Evolutionary conservation across 2,888 invertebrate genomes (phyloP).

Genomic region (Xestia rhomboidea): DNA sequence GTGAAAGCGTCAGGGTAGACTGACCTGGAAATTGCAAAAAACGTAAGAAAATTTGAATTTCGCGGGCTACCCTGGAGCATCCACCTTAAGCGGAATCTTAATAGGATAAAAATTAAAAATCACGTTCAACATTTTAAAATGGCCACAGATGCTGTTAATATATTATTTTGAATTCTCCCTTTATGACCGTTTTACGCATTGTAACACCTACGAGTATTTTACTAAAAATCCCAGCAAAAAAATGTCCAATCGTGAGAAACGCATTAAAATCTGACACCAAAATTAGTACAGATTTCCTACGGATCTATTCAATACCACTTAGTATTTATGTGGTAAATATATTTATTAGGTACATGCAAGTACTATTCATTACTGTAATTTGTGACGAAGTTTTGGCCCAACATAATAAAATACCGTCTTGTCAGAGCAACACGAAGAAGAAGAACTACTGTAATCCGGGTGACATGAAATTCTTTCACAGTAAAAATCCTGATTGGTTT

Average conservation of each 20-base stretch:
- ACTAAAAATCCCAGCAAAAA: not conserved
- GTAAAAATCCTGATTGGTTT: not conserved
- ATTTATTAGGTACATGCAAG: not conserved
- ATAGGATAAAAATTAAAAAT: too few species aligned
- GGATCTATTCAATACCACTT: slow-evolving; percentile 21
- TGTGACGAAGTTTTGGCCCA: not conserved
- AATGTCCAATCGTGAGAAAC: slow-evolving; percentile 16
- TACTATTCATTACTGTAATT: slow-evolving; percentile 20
- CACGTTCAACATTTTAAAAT: too few species aligned
- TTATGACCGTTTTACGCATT: too few species aligned
- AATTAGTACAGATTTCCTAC: slow-evolving; percentile 15
- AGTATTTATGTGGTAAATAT: slow-evolving; percentile 33
- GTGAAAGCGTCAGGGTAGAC: too few species aligned
- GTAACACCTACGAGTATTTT: not conserved
- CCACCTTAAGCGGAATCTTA: too few species aligned
- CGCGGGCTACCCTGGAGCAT: too few species aligned
- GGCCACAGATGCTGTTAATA: too few species aligned
- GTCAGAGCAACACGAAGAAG: not conserved
- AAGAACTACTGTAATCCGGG: slow-evolving; percentile 7
- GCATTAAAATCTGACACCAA: slow-evolving; percentile 36
- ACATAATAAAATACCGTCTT: not conserved
- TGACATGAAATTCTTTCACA: slow-evolving; percentile 2
- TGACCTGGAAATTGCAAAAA: too few species aligned
- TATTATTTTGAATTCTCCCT: too few species aligned
- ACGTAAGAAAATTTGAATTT: too few species aligned